These are phyloP conservation scores for Psittacula echo DNA, from an alignment of 2,797 vertebrate genomes.

Conservation along the genomic window DNA sequence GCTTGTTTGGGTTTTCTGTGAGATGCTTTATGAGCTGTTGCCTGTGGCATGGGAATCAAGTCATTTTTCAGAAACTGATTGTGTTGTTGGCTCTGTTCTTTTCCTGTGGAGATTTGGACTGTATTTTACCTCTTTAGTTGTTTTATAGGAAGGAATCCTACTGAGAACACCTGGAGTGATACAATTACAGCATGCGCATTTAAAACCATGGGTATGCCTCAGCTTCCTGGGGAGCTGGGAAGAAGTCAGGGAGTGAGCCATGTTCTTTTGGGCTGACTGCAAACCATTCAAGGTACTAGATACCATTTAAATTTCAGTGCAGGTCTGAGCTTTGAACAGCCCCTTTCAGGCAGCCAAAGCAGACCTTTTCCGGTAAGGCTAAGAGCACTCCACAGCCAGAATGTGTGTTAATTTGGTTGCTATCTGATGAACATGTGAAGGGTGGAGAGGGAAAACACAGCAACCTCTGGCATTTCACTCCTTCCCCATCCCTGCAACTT, in stretches of 20 bases:
- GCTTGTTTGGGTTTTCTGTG: conserved; percentile 2
- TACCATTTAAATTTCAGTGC: neutral
- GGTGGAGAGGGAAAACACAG: neutral
- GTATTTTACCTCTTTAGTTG: neutral
- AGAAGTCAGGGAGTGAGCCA: neutral
- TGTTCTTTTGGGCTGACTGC: neutral
- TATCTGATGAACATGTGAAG: neutral
- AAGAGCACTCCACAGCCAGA: neutral
- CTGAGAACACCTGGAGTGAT: conserved; percentile 7
- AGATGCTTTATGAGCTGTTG: conserved; percentile 22
- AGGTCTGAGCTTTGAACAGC: neutral
- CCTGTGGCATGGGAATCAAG: neutral
- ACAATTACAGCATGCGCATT: neutral
- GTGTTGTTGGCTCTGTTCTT: neutral
- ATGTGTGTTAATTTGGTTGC: neutral
- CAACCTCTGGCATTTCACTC: neutral
- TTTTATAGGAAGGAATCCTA: conserved; percentile 21
- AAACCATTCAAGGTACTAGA: neutral
- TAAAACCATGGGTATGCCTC: neutral
- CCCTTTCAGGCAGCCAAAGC: neutral
- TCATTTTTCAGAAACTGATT: neutral
- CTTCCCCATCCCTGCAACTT: neutral
- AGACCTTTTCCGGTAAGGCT: neutral
- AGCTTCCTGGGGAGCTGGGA: neutral
- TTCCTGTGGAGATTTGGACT: neutral